A percentile compares a stretch with the other conserved stretches of the same genome.
Conservation (phyloP, 2,888 invertebrate genomes). For the Tubiluchus corallicola region DNA sequence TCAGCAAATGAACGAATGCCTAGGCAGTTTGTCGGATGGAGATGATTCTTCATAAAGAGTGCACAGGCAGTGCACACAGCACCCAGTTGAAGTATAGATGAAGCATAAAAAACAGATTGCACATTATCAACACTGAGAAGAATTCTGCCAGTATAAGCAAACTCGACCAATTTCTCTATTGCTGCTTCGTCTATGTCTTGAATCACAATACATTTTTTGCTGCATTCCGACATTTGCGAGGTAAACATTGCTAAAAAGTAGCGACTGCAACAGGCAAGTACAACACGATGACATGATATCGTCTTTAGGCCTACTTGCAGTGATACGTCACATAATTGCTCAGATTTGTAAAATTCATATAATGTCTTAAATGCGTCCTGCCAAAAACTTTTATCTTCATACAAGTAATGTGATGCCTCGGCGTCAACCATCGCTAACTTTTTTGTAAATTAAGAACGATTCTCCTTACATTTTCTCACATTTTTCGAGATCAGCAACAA, state of each 20-base stretch:
- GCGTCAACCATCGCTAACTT: too few species aligned
- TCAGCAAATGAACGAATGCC: slow-evolving; percentile 31
- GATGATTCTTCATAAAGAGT: slow-evolving; percentile 29
- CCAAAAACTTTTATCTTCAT: too few species aligned
- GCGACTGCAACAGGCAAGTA: slow-evolving; percentile 30
- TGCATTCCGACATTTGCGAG: slow-evolving; percentile 28
- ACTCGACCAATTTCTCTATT: slow-evolving; percentile 26
- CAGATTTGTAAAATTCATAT: background rate
- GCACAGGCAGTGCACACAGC: slow-evolving; percentile 24
- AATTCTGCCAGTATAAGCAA: slow-evolving; percentile 31
- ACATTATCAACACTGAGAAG: slow-evolving; percentile 28
- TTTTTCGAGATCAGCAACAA: too few species aligned
- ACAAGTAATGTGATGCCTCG: too few species aligned
- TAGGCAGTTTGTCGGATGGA: slow-evolving; percentile 30
- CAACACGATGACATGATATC: slow-evolving; percentile 28
- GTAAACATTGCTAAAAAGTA: slow-evolving; percentile 34
- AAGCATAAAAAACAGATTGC: slow-evolving; percentile 31
- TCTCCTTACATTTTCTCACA: too few species aligned
- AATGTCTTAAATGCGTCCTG: background rate
- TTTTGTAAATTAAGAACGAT: too few species aligned
- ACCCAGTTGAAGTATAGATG: slow-evolving; percentile 32
- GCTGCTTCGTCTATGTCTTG: slow-evolving; percentile 26
- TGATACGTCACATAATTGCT: background rate
- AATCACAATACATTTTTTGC: slow-evolving; percentile 16
- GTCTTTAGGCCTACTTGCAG: slow-evolving; percentile 17